These are phyloP conservation scores for Myiozetetes cayanensis DNA, from an alignment of 2,113 vertebrate genomes.

Conservation along the genomic window DNA sequence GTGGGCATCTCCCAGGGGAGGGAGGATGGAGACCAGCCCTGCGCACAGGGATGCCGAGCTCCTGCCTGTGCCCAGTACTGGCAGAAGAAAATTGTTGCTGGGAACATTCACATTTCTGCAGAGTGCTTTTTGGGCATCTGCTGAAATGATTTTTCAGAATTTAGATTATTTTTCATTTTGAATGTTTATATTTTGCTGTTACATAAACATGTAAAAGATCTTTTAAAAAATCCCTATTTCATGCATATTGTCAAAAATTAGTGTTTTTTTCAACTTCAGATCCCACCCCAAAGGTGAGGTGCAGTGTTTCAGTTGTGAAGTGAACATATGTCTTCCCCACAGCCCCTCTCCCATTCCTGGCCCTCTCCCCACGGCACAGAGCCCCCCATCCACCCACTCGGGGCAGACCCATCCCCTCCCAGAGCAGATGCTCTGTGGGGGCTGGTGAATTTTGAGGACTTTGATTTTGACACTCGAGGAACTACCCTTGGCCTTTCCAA, in stretches of 20 bases:
- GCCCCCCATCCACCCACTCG: neutral
- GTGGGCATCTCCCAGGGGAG: neutral
- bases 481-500: neutral
- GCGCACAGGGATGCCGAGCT: rapidly evolving
- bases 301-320: rapidly evolving
- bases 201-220: rapidly evolving
- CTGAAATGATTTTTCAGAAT: neutral
- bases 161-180: neutral
- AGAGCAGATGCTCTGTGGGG: neutral
- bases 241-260: rapidly evolving
- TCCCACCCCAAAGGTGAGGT: neutral
- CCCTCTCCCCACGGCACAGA: neutral
- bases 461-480: neutral
- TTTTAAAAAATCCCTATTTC: neutral
- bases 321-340: rapidly evolving
- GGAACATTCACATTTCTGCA: neutral
- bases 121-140: neutral
- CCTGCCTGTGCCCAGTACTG: neutral
- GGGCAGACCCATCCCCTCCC: neutral
- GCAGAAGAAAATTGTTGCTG: neutral
- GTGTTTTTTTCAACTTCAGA: neutral
- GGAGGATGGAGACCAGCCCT: rapidly evolving
- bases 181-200: neutral
- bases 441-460: neutral
- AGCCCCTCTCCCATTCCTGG: neutral